Evolutionary conservation across 2,113 vertebrate genomes (phyloP), one percentile per base, ranked within the genome.

Genomic region (Oostethus manadensis): DNA sequence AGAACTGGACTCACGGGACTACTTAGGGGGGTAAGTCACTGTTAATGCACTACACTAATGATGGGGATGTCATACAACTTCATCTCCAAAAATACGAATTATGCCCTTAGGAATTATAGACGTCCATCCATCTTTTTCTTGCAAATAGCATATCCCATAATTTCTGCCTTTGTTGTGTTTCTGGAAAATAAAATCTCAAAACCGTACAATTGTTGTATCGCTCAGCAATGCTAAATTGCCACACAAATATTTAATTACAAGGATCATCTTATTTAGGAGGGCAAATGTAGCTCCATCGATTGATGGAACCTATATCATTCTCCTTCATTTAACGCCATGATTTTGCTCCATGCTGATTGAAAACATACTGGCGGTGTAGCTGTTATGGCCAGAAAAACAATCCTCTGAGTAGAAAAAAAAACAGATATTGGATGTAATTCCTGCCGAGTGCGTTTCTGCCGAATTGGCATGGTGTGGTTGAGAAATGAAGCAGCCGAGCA

Each of bases 201-300:
- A n/a, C n/a, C n/a, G n/a, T n/a, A n/a, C n/a, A n/a, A n/a, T n/a
- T 68, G 78, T 84, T 80, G 85, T 85, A 86, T 56, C 48, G 14
- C 51, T 64, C 55, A 47, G 47, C 43, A 72, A 65, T 51, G 63
- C 47, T 56, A 38, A 73, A 67, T 62, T 46, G 45, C 40, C 65
- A 44, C 62, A 58, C 66, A 57, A 54, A 53, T 67, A 80, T 85
- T 80, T 78, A 55, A 84, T 85, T 86, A 82, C 77, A 85, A 81
- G 59, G 26, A 65, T 67, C 46, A 14, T 60, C 64, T 70, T 44
- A 29, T 54, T 47, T 51, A 70, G 66, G 64, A 74, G 35, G 42
- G 40, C 69, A 16, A 16, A 46, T 14, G 11, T 44, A 44, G 43
- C 43, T 44, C 11, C 43, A 3, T 14, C 43, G 43, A 9, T 10